These are phyloP conservation scores for Scartelaos histophorus DNA, from an alignment of 2,113 vertebrate genomes.

Conservation along the genomic window DNA sequence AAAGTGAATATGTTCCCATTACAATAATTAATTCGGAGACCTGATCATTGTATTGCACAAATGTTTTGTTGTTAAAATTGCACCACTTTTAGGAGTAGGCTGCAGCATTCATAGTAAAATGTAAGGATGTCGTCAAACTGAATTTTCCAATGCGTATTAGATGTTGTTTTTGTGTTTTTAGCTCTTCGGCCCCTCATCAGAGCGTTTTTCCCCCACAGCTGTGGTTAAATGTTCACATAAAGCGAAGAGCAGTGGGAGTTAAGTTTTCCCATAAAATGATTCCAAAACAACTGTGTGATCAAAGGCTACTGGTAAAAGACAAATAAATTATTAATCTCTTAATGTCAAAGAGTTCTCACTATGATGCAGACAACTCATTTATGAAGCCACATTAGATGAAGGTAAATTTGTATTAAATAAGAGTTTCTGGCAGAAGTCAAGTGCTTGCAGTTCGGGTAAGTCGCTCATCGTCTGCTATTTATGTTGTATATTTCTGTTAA, in stretches of 20 bases:
- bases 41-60: too few species aligned
- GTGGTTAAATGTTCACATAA: slow-evolving; percentile 50
- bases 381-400: neutral
- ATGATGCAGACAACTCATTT: slow-evolving; percentile 21
- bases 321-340: slow-evolving; percentile 59
- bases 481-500: neutral
- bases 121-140: neutral
- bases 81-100: slow-evolving; percentile 11
- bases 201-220: slow-evolving; percentile 64
- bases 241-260: slow-evolving; percentile 59
- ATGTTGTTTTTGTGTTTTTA: slow-evolving; percentile 45
- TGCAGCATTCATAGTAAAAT: neutral
- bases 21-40: neutral
- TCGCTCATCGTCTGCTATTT: slow-evolving; percentile 4
- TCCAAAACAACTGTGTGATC: slow-evolving; percentile 62
- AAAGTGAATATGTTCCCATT: neutral
- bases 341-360: slow-evolving; percentile 70
- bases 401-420: slow-evolving; percentile 32
- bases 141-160: slow-evolving; percentile 52
- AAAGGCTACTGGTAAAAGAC: slow-evolving; percentile 51
- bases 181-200: slow-evolving; percentile 42
- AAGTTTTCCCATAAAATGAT: slow-evolving; percentile 59
- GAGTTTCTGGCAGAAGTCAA: slow-evolving; percentile 26
- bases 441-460: slow-evolving; percentile 51
- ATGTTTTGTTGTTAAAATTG: slow-evolving; percentile 9